Conservation (phyloP, 1,140 invertebrate genomes). For the Venturia canescens region DNA sequence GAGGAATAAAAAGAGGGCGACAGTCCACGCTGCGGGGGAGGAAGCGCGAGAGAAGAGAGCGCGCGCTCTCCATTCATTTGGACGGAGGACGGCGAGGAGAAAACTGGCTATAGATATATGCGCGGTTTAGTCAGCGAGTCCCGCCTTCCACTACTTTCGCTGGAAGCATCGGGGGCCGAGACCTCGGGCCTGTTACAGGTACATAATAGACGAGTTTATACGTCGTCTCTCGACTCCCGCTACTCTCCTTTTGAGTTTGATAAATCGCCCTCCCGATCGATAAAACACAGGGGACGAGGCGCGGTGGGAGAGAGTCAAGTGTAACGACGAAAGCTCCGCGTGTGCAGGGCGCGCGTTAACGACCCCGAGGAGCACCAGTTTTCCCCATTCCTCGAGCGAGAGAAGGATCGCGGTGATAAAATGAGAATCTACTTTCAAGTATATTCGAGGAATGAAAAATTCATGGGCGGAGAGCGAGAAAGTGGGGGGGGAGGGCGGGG, state of each 20-base stretch:
- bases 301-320: background rate
- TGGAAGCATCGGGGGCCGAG: background rate
- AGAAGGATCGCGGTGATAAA: too few species aligned
- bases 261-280: conserved; percentile 11
- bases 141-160: background rate
- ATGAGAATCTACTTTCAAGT: too few species aligned
- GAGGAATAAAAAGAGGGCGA: background rate
- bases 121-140: background rate
- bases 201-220: conserved; percentile 24
- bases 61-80: conserved; percentile 20
- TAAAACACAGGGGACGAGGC: background rate
- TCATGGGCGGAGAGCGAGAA: too few species aligned
- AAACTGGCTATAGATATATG: background rate
- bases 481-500: too few species aligned
- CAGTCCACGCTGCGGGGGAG: too few species aligned
- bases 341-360: too few species aligned
- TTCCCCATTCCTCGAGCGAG: too few species aligned
- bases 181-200: background rate
- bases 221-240: background rate
- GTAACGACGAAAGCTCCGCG: too few species aligned
- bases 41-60: too few species aligned
- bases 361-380: too few species aligned
- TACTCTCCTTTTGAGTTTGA: conserved; percentile 2
- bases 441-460: too few species aligned
- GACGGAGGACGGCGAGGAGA: background rate